Evolutionary conservation across 1,140 invertebrate genomes (phyloP), one percentile per base, ranked within the genome.

Genomic region (Papilio helenus): DNA sequence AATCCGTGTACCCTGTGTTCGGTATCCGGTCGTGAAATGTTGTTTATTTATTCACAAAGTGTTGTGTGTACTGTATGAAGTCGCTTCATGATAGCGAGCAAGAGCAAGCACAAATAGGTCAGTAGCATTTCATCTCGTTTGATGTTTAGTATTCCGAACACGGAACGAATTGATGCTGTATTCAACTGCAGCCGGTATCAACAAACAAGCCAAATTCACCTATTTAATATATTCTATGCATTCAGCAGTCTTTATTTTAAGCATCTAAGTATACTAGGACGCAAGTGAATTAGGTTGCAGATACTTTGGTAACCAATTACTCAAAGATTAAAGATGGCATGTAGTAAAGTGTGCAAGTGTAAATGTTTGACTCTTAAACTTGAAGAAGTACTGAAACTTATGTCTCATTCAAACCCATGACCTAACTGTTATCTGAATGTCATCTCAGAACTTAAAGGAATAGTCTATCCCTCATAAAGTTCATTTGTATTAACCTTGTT

Each of bases 101-200:
- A 77, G 58, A 58, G 16, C 29, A 76, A 76, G 55, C 16, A 76
- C 18, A 61, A 77, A 29, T 65, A 77, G 55, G 74, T 58, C 74
- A 76, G 51, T 10, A 58, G 49, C 74, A 65, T 44, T 65, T 77
- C 58, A 77, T 65, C 34, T n/a, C 76, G 51, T 42, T 77, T 46
- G 42, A 77, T 77, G 42, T 77, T 77, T 65, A 77, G 55, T 77
- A 77, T 77, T 77, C 76, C 34, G 76, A 61, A 77, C 76, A 77
- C 76, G 55, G 58, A 77, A 65, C 76, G 18, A 77, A 58, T 77
- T 65, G 42, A 77, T 77, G 58, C 55, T 61, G 34, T 61, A 58
- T 42, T 77, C 55, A 23, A 77, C 76, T 65, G 34, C 76, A 77
- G 58, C 20, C 76, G 34, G 34, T 77, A 77, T 77, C 34, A 61